These are phyloP conservation scores for Chironomus riparius DNA, from an alignment of 2,888 invertebrate species.

Conservation along the genomic window DNA sequence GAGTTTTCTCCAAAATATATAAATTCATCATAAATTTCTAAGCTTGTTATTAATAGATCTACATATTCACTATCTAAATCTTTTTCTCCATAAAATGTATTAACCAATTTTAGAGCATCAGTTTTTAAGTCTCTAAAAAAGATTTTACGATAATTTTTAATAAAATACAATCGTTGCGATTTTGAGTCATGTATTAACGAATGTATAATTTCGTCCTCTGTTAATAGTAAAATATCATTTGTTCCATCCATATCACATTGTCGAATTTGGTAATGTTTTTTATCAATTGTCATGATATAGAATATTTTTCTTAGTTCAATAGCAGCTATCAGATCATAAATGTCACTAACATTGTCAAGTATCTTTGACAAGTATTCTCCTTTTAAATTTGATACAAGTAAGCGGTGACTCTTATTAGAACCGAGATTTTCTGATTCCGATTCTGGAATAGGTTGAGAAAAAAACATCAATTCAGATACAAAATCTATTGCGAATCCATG, in stretches of 20 bases:
- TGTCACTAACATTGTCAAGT: constrained; percentile 39
- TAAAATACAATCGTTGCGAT: constrained; percentile 61
- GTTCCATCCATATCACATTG: constrained; percentile 59
- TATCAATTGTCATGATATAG: constrained; percentile 28
- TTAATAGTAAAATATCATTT: constrained; percentile 37
- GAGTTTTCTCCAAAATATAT: constrained; percentile 62
- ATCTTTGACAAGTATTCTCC: constrained; percentile 58
- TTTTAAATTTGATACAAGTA: constrained; percentile 59
- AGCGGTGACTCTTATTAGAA: constrained; percentile 39
- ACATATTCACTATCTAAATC: constrained; percentile 35
- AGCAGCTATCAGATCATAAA: constrained; percentile 61
- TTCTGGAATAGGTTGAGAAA: constrained; percentile 5
- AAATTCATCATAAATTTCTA: constrained; percentile 54
- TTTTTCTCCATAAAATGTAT: constrained; percentile 26
- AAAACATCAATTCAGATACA: constrained; percentile 64
- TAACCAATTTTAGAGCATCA: constrained; percentile 29
- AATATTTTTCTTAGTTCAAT: constrained; percentile 44
- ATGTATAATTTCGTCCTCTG: constrained; percentile 38
- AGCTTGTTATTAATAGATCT: constrained; percentile 45
- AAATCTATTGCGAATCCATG: constrained; percentile 72
- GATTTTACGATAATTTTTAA: constrained; percentile 40
- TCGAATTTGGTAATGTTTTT: constrained; percentile 46
- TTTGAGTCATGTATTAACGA: constrained; percentile 55
- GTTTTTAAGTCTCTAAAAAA: constrained; percentile 34
- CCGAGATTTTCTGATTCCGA: background rate